Base-by-base conservation (phyloP, 2,888 invertebrate genomes). In the Unio pictorum region DNA sequence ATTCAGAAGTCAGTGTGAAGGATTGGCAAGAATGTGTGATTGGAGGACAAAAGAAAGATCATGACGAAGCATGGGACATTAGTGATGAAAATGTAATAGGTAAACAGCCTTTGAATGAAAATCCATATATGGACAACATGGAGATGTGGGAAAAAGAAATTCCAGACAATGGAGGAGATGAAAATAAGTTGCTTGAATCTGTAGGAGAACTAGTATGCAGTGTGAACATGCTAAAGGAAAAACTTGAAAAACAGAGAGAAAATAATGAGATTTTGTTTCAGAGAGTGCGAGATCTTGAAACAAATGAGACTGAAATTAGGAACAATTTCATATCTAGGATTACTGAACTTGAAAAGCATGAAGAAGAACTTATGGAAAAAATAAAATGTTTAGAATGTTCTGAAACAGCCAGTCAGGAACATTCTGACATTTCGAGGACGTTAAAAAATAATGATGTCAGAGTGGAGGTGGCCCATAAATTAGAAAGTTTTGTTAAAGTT, bases 61-160 rank as follows among this genome's bases (percentile, higher is more conserved):
- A 78, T 72, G 81, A 80, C 69, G 78, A 74, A 64, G 66, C 76
- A 69, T 64, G 81, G 17, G 80, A 82, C 74, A 64, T 72, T 58
- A 79, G 69, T 15, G 15, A 45, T 45, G 15, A 45, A 45, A 11
- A 45, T 45, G 45, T 45, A 45, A 45, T 15, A 4, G 45, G 15
- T 45, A 45, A 45, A 45, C 45, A 45, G 45, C 45, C 11, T 15
- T 45, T 45, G 45, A 45, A 79, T 68, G 80, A 85, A 66, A 78
- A 75, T 34, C 57, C 68, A 54, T 72, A 79, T 75, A 78, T 75
- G 34, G 73, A 69, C 61, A 79, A 81, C 68, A 67, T 83, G 55
- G 72, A 79, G 59, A 65, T 79, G 60, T 73, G 82, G 5, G 81
- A 84, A 73, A 71, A 71, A 68, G 81, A 84, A 63, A 81, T 84